Evolutionary conservation across 2,888 invertebrate species (phyloP).

Genomic region (Apomyelois bistriatella): DNA sequence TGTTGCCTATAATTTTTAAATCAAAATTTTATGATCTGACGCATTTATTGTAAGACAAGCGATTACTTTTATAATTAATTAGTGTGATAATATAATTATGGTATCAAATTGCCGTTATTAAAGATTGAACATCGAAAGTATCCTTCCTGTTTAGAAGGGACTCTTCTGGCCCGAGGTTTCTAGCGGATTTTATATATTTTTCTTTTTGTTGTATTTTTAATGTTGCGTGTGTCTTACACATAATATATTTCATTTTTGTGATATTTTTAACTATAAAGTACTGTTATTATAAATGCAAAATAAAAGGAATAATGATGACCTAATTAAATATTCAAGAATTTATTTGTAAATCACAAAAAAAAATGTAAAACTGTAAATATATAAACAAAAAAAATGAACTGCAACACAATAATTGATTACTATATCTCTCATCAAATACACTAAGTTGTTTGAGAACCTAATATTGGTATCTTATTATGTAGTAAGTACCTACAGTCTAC

Average conservation of each 20-base stretch:
- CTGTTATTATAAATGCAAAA: conserved; percentile 77
- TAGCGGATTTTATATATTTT: conserved; percentile 79
- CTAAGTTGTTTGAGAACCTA: conserved; percentile 75
- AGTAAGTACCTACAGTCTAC: conserved; percentile 71
- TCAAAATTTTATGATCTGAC: conserved; percentile 80
- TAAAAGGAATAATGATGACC: conserved; percentile 76
- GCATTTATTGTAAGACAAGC: conserved; percentile 81
- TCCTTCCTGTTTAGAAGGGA: conserved; percentile 80
- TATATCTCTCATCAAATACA: conserved; percentile 75
- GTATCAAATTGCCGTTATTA: conserved; percentile 77
- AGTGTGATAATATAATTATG: conserved; percentile 78
- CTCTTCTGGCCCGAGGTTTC: conserved; percentile 78
- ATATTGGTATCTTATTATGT: conserved; percentile 69
- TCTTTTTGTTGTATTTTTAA: conserved; percentile 79
- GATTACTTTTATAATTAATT: conserved; percentile 79
- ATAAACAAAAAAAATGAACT: conserved; percentile 76
- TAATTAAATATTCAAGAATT: conserved; percentile 80
- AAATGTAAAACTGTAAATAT: conserved; percentile 81
- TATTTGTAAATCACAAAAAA: conserved; percentile 80
- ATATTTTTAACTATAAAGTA: conserved; percentile 81
- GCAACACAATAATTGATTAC: conserved; percentile 77
- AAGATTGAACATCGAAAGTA: conserved; percentile 80
- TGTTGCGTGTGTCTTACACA: conserved; percentile 81
- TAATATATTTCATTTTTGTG: conserved; percentile 81
- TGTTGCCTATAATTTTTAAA: conserved; percentile 76